Evolutionary conservation across 2,797 vertebrate species (phyloP).

Genomic region (Cyprinella venusta): DNA sequence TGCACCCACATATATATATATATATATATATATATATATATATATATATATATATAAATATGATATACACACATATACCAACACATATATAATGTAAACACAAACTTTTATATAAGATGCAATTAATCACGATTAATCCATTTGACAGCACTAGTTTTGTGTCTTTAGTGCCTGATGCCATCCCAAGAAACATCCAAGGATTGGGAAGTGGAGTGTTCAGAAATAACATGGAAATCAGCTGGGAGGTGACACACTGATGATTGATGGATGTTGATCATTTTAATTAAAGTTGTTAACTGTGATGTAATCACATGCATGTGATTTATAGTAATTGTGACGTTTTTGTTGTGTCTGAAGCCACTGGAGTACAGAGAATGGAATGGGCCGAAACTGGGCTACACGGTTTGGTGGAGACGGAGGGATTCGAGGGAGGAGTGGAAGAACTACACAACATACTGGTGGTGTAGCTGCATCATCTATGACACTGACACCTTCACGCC

Average conservation of each 20-base stretch:
- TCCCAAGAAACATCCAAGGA: conserved; percentile 89
- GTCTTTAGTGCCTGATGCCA: conserved; percentile 89
- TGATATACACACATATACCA: too few relatives aligned
- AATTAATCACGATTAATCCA: too few relatives aligned
- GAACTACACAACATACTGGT: conserved; percentile 87
- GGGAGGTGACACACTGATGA: conserved; percentile 81
- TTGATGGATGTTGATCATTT: neutral
- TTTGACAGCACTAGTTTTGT: neutral
- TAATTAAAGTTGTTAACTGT: neutral
- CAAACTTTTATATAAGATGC: too few relatives aligned
- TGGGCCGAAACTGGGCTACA: conserved; percentile 91
- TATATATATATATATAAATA: too few relatives aligned
- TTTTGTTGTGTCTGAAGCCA: conserved; percentile 66
- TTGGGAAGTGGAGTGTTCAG: conserved; percentile 85
- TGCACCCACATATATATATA: too few relatives aligned
- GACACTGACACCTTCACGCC: conserved; percentile 94
- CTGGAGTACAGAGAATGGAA: conserved; percentile 87
- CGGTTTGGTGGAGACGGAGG: conserved; percentile 90
- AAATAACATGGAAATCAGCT: conserved; percentile 99
- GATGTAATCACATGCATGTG: neutral
- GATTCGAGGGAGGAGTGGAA: conserved; percentile 91
- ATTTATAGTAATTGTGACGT: conserved; percentile 9
- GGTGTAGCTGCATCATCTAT: conserved; percentile 86
- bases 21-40: too few relatives aligned
- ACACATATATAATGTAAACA: neutral